Base-by-base conservation (phyloP, 2,888 invertebrate genomes). In the Tenthredo distinguenda region DNA sequence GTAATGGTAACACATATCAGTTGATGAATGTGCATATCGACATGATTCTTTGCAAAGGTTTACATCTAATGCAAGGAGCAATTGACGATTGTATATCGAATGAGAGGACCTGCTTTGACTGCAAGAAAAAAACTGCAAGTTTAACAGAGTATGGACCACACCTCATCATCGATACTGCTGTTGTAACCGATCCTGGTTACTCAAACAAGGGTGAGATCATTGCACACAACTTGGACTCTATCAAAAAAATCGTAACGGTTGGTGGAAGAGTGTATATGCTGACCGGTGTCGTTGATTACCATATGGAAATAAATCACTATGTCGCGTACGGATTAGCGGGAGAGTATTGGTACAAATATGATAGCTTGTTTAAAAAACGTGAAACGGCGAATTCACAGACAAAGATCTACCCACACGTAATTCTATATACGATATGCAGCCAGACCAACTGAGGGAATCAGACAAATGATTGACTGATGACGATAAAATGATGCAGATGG, bases 61-160 rank as follows among this genome's bases (percentile, higher is more conserved):
- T 77, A 50, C 50, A 77, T 77, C 50, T 47, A 43, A 77, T 77
- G 77, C 77, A 77, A 31, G 18, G 31, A 50, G 77, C 77, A 50
- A 77, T 77, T 26, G 77, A 77, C 26, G 77, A 47, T 47, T 77
- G 50, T 47, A 26, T 21, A 15, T n/a, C 47, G 31, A 21, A 21
- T 77, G 47, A 31, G 21, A 77, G 47, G 31, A 47, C 47, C 15
- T 47, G 77, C 31, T 47, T 47, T 18, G 4, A 31, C 26, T 50
- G 77, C 50, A 77, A 77, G 43, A 21, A 77, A 47, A 47, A 26
- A 77, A 37, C n/a, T 72, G 7, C 72, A 34, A 72, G 37, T 34
- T 37, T 72, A 37, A 72, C 50, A 43, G 26, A 50, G 21, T 50
- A 50, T 34, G 77, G 47, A 31, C 50, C 21, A n/a, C 50, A 50